phyloP scores from a whole-genome alignment of 2,797 vertebrate species.

The Prunella strophiata region DNA sequence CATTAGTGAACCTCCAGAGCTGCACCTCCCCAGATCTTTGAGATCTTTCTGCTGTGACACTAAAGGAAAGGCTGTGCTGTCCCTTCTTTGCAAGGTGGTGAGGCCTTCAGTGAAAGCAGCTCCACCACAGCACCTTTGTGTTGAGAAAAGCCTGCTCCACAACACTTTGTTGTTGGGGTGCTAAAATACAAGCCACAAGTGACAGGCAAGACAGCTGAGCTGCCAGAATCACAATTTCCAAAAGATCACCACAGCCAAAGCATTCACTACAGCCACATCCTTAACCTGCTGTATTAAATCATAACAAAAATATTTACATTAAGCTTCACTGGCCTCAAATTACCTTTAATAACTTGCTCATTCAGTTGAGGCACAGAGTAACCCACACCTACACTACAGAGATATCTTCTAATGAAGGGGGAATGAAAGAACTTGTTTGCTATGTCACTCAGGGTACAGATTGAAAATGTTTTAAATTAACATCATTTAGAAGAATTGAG shows the following conservation, averaged over 20 bases:
- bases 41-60: background rate
- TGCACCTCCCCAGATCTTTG: background rate
- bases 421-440: conserved; percentile 22
- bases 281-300: background rate
- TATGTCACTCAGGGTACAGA: background rate
- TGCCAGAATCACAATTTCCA: background rate
- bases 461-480: conserved; percentile 49
- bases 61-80: background rate
- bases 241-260: background rate
- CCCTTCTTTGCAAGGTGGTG: background rate
- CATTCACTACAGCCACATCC: background rate
- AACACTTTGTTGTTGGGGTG: background rate
- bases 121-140: background rate
- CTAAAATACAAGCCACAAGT: background rate
- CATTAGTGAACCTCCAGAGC: background rate
- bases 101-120: background rate
- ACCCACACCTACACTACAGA: background rate
- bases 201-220: background rate
- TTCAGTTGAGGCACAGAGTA: background rate
- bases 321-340: background rate
- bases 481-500: conserved; percentile 16
- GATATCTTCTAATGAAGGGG: background rate
- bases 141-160: background rate
- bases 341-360: background rate
- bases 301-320: background rate